Conservation (phyloP, 2,888 invertebrate species). For the Conops quadrifasciatus region DNA sequence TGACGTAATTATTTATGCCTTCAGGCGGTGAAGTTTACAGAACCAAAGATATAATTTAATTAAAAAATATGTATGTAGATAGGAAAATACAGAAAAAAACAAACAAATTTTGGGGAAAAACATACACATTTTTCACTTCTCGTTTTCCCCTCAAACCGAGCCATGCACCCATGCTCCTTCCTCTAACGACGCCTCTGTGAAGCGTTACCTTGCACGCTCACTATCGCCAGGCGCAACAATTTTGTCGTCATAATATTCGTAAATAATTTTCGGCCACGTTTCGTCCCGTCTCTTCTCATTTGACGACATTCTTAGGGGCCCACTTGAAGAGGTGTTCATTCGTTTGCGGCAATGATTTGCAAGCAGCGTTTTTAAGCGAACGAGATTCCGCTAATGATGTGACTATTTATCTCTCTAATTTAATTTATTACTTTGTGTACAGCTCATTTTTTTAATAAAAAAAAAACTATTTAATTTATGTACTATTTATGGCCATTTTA, state of each 20-base stretch:
- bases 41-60: too few relatives aligned
- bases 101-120: too few relatives aligned
- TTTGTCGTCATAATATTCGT: not conserved
- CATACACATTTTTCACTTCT: too few relatives aligned
- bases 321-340: slow-evolving; percentile 9
- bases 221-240: not conserved
- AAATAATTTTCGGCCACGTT: too few relatives aligned
- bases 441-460: not conserved
- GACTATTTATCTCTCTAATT: not conserved
- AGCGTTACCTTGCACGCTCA: not conserved
- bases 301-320: not conserved
- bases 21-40: too few relatives aligned
- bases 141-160: too few relatives aligned
- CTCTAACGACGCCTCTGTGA: not conserved
- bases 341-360: not conserved
- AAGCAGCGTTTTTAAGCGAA: not conserved
- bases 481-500: not conserved
- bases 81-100: too few relatives aligned
- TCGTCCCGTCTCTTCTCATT: too few relatives aligned
- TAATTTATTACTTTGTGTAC: not conserved
- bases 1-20: too few relatives aligned
- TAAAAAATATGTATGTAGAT: too few relatives aligned
- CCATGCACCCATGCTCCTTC: too few relatives aligned
- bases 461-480: not conserved
- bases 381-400: not conserved